Base-by-base conservation (phyloP, 1,140 invertebrate species). In the Conopomorpha cramerella region DNA sequence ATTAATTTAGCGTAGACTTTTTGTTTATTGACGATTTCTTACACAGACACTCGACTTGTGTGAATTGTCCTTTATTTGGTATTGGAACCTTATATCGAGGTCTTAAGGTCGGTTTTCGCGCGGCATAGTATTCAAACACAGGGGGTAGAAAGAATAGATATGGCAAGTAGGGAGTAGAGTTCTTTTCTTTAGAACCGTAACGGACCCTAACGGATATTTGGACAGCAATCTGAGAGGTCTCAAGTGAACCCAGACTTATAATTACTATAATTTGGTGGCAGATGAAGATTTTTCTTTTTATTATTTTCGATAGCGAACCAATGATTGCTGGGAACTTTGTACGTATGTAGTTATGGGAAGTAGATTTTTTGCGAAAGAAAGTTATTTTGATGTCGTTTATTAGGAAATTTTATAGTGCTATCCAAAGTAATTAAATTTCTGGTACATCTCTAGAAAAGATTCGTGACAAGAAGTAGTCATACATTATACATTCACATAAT, bases 161-260 rank as follows among this genome's bases (percentile, higher is more conserved):
- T 71, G 65, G 6, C 7, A 8, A 14, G 30, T 32, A 14, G 71
- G 67, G 65, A 54, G 55, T 65, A 56, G 53, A 66, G 65, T 72
- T 74, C 67, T 58, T 68, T 74, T 63, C 61, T 66, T 55, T 66
- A 51, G 46, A 51, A 47, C 49, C 61, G 55, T 70, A 76, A 72
- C 70, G 67, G 65, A 63, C 70, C 70, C 70, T 52, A 76, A 76
- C 70, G 70, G 72, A 67, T 70, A 71, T 76, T 76, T 76, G 70
- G 70, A 72, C 67, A 72, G 57, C 59, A 72, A 70, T 47, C 63
- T 51, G 70, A 72, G 70, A 72, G 70, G 49, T 64, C 45, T 72
- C 51, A 57, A 74, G 70, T 70, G 59, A 51, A 55, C 56, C 52
- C 54, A 49, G 55, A 55, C 62, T 74, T 67, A 61, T 74, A 74